Base-by-base conservation (phyloP, 2,888 invertebrate species). In the Brenthis ino region DNA sequence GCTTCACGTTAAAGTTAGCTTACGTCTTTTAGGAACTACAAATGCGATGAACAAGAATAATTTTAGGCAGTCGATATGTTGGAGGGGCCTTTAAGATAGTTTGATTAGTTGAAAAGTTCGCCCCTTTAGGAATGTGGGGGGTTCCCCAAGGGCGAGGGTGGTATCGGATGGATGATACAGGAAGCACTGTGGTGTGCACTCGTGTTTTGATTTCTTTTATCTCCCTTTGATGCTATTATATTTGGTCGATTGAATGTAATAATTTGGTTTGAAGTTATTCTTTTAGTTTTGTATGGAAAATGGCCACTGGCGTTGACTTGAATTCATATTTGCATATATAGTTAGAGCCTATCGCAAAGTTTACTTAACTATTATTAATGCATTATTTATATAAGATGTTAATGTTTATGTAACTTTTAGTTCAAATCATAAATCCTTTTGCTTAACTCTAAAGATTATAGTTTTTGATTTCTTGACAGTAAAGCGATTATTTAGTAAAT, bases 41-140 rank as follows among this genome's bases (percentile, higher is more conserved):
- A 50, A 16, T 14, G 37, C 53, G 64, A 67, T 70, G 61, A 75
- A 76, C 77, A 77, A 75, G 76, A 81, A 82, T 81, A 82, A 85
- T 75, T 86, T 86, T 80, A 80, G 81, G 60, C 81, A 85, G 85
- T 85, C 84, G 85, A 87, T 87, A 84, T 81, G 85, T 85, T 79
- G 81, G 79, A 82, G 83, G 82, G 84, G 84, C 80, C 84, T 82
- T 83, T 84, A 85, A 88, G 87, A 85, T 85, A 86, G 81, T 89
- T 89, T 88, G 88, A 89, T 88, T 86, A 88, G 85, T 88, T 88
- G 80, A 79, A 78, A 85, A 87, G 77, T 86, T 83, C 54, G 54
- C 56, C 70, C 64, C 65, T 70, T 61, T 64, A 57, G 69, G 74
- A 74, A 74, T 74, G 71, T 64, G 65, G 58, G 57, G 58, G 57